Evolutionary conservation across 1,140 invertebrate species (phyloP), one percentile per base, ranked within the genome.

Genomic region (Hycleus cichorii): DNA sequence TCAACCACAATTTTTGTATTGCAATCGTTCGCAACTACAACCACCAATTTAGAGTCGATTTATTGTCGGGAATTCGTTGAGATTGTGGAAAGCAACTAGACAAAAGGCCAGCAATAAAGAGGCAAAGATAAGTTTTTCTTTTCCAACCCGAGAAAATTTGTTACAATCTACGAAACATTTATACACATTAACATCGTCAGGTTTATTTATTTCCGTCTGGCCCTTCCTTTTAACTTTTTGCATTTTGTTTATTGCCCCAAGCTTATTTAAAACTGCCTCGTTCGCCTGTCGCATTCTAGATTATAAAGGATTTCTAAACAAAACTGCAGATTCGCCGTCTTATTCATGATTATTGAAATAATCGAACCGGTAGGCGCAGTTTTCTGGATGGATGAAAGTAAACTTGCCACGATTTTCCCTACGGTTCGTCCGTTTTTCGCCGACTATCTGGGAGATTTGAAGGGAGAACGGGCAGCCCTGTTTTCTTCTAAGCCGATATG

Each of bases 101-200:
- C 4, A 32, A 32, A 32, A 32, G 32, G 32, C 32, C 32, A 1
- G 32, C 7, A 32, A 32, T 32, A 50, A 44, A 39, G 47, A 24
- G 53, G 55, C 58, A 64, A 58, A 66, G 64, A 68, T 65, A 64
- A 63, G 65, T 66, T 67, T 65, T 68, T 64, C 65, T 64, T 67
- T 60, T 32, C 32, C 60, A 42, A 66, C 66, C 18, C 64, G 64
- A 64, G 66, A 64, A 71, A 32, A 71, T 71, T 71, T 71, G 68
- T 68, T 70, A 67, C 66, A 66, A 70, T 69, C 59, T 65, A 47
- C 64, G 59, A 62, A 66, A 63, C 69, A 71, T 68, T 71, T 69
- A 70, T 67, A 63, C 64, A 65, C 68, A 70, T 69, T 70, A 69
- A 68, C 65, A 68, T 69, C 58, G 58, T 48, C 56, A 40, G 43